Percentiles rank a stretch among this genome's conserved stretches.
These are phyloP conservation scores for Panagrolaimus sp. DNA, from an alignment of 1,140 invertebrate genomes.

Conservation along the genomic window DNA sequence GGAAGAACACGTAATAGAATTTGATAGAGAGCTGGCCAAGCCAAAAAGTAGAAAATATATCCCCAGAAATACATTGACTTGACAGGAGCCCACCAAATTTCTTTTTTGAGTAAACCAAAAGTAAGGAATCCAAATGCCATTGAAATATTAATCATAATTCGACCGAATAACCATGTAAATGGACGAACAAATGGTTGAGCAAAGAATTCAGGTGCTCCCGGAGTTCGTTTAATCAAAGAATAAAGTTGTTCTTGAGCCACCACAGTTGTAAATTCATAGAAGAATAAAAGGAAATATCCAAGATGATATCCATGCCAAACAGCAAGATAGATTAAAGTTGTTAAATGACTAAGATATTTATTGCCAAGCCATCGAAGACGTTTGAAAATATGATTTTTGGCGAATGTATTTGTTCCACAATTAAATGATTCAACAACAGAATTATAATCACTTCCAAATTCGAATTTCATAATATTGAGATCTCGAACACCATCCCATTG, in stretches of 20 bases:
- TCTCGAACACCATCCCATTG: conserved; percentile 62
- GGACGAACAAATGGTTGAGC: conserved; percentile 38
- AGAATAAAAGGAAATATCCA: conserved; percentile 63
- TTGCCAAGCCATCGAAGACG: conserved; percentile 62
- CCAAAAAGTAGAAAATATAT: conserved; percentile 53
- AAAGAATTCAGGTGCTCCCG: conserved; percentile 45
- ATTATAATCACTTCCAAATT: conserved; percentile 56
- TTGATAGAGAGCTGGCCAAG: conserved; percentile 48
- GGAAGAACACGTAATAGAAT: conserved; percentile 43
- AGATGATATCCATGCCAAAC: conserved; percentile 63
- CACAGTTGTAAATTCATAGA: conserved; percentile 61
- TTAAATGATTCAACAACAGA: conserved; percentile 62
- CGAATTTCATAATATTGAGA: conserved; percentile 59
- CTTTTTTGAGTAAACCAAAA: conserved; percentile 58
- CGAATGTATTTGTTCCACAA: conserved; percentile 62
- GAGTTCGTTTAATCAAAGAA: conserved; percentile 43
- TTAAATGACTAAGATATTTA: conserved; percentile 60
- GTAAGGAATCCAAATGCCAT: conserved; percentile 59
- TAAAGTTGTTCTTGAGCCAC: conserved; percentile 57
- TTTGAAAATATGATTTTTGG: conserved; percentile 63
- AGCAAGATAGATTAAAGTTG: conserved; percentile 62
- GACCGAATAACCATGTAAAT: conserved; percentile 53
- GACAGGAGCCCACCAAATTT: conserved; percentile 55
- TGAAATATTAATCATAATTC: conserved; percentile 48
- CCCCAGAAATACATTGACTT: conserved; percentile 54